A percentile compares a stretch with the other conserved stretches of the same genome.
These are phyloP conservation scores for Sepiola atlantica DNA, from an alignment of 2,888 invertebrate species.

Conservation along the genomic window DNA sequence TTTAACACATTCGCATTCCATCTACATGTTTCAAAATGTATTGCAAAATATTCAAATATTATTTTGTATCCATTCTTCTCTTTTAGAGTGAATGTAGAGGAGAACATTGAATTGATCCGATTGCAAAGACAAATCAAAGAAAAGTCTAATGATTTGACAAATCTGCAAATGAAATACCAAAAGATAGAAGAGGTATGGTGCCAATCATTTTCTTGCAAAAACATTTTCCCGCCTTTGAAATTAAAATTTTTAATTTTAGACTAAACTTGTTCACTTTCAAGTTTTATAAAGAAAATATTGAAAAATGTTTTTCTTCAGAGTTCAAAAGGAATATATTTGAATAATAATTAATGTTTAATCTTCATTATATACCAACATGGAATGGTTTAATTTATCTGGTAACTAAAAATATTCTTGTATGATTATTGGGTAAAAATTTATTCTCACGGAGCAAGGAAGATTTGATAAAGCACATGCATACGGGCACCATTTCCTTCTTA, in stretches of 20 bases:
- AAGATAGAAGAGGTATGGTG: constrained; percentile 71
- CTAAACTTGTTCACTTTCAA: no score
- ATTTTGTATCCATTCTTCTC: not conserved
- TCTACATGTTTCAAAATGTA: not conserved
- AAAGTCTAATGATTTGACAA: constrained; percentile 71
- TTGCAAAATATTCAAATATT: not conserved
- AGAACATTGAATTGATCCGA: constrained; percentile 75
- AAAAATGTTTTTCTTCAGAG: no score
- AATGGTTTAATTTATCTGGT: no score
- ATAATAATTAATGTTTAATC: no score
- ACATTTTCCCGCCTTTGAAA: not conserved
- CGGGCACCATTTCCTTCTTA: no score
- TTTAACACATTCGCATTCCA: not conserved
- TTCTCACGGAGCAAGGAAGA: no score
- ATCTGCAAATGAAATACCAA: constrained; percentile 72
- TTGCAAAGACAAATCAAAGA: constrained; percentile 75
- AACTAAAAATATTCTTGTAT: no score
- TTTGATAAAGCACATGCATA: no score
- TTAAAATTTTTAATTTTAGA: not conserved
- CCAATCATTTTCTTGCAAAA: not conserved
- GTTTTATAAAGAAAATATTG: no score
- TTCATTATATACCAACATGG: no score
- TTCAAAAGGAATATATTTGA: no score
- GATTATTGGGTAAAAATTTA: no score
- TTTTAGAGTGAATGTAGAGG: constrained; percentile 71